Base-by-base conservation (phyloP, 2,113 vertebrate species). In the Pachyramphus minor region DNA sequence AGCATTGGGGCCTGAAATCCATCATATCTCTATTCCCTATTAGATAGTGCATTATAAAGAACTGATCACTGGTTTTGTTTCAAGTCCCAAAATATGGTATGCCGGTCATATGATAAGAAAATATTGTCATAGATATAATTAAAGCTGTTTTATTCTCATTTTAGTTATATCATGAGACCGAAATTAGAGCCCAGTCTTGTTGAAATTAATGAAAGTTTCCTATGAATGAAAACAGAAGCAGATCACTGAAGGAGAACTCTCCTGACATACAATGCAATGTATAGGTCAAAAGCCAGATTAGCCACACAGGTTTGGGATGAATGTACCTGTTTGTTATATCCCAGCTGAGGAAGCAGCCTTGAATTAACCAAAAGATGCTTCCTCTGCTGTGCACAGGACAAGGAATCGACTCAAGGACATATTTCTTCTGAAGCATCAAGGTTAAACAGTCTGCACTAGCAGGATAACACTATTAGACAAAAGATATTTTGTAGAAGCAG, bases 61-160 rank as follows among this genome's bases (percentile, higher is more conserved):
- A 71, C 14, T 23, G 5, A 83, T 94, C 55, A 58, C 41, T 90
- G 24, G 8, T 95, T 95, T 92, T 94, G 22, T 87, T 94, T 96
- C 89, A 59, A 37, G 86, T 76, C 21, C 78, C 85, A 97, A 95
- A 96, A 93, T 96, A 79, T 14, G 9, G 17, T 94, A 74, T 93
- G 75, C 80, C 75, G 88, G 95, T 90, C 92, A 91, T 82, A 83
- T 62, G 63, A 86, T 97, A 96, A 97, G 95, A 96, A 93, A 89
- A 52, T 30, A 94, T 96, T 97, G 84, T 88, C 84, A 91, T 82
- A 88, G 55, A 62, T 95, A 74, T 62, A 52, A 62, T 89, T 92
- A 93, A 94, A 93, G 59, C 85, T 93, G 74, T 52, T 96, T 95
- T 94, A 87, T 94, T 88, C 93, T 94, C 64, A 84, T 91, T 97